phyloP scores from a whole-genome alignment of 2,113 vertebrate species.

The Aleadryas rufinucha region DNA sequence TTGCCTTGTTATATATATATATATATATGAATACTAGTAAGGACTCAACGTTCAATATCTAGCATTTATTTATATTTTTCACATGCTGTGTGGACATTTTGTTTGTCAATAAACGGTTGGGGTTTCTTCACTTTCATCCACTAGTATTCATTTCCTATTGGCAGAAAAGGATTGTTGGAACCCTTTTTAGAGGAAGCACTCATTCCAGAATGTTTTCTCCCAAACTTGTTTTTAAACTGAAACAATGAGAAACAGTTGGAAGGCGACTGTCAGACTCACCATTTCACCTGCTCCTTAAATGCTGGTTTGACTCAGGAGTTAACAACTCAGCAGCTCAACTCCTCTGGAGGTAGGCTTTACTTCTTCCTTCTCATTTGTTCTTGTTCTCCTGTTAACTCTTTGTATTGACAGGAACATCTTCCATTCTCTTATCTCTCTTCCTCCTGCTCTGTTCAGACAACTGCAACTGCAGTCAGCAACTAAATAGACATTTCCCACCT shows the following conservation, averaged over 20 bases:
- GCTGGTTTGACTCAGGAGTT: background rate
- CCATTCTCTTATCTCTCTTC: background rate
- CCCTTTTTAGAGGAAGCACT: background rate
- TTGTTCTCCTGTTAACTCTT: background rate
- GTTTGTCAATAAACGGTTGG: background rate
- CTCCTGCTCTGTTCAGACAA: background rate
- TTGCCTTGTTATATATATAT: background rate
- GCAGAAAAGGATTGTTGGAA: background rate
- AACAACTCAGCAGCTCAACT: background rate
- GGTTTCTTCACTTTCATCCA: background rate
- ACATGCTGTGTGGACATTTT: too few relatives aligned
- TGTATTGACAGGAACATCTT: background rate
- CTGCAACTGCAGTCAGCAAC: background rate
- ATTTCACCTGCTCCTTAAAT: background rate
- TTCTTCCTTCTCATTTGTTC: background rate
- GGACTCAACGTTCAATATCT: background rate
- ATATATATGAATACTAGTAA: too few relatives aligned
- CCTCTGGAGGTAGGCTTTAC: background rate
- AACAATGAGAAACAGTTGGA: background rate
- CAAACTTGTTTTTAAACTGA: background rate
- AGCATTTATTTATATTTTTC: background rate
- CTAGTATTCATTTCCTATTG: background rate
- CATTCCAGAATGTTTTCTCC: background rate
- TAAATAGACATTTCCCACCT: background rate
- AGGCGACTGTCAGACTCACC: background rate